Percentiles rank a stretch among this genome's conserved stretches.
phyloP scores from a whole-genome alignment of 2,797 vertebrate species.

The Semaprochilodus insignis region DNA sequence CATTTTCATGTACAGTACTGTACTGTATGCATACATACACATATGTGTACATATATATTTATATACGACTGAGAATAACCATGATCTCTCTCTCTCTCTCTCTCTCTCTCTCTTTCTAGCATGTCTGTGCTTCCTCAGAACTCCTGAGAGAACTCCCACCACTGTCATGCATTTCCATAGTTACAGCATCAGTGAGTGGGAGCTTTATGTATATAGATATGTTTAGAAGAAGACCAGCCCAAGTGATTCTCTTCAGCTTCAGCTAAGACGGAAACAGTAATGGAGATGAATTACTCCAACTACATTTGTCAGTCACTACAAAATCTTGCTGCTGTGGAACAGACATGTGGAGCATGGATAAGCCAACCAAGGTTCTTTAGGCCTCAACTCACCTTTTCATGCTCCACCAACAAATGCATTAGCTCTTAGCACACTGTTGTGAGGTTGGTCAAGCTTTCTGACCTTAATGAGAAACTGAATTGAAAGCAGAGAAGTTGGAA shows the following conservation, averaged over 20 bases:
- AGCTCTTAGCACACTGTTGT: too few species aligned
- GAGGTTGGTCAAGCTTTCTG: too few species aligned
- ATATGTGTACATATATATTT: too few species aligned
- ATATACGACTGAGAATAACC: too few species aligned
- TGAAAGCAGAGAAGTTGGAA: too few species aligned
- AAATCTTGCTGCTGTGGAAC: not conserved
- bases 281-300: not conserved
- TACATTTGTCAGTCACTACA: not conserved
- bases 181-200: slow-evolving; percentile 41
- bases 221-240: slow-evolving; percentile 31
- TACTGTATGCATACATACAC: too few species aligned
- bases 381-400: not conserved
- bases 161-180: slow-evolving; percentile 52
- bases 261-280: slow-evolving; percentile 6
- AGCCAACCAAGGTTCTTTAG: not conserved
- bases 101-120: slow-evolving; percentile 16
- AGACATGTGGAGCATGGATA: not conserved
- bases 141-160: slow-evolving; percentile 44
- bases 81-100: not conserved
- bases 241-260: not conserved
- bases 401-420: too few species aligned
- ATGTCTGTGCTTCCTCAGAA: slow-evolving; percentile 33
- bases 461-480: too few species aligned
- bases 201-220: slow-evolving; percentile 33
- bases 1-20: too few species aligned